Base-by-base conservation (phyloP, 2,888 invertebrate species). In the Ctenicera cuprea region DNA sequence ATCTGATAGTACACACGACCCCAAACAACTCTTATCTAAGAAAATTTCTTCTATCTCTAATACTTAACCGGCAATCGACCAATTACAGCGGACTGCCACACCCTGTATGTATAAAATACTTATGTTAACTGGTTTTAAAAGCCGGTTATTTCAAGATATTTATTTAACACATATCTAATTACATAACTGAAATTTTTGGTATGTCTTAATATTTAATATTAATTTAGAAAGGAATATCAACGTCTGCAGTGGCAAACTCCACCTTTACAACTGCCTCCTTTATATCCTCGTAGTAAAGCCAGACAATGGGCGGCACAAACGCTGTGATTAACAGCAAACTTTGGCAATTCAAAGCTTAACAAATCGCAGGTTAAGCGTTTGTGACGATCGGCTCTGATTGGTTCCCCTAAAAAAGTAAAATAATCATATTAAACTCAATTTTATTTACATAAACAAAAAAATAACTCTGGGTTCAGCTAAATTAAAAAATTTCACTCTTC, bases 311-410 rank as follows among this genome's bases (percentile, higher is more conserved):
- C 57, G 79, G 82, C 65, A 78, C 82, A 12, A 74, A 71, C 68
- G 9, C 45, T 61, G 65, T 67, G 62, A 20, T 62, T 64, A 12
- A 54, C 33, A 12, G 26, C 11, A 48, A 50, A 57, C 11, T 37
- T 69, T 37, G 52, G 12, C 20, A 67, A 9, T 11, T 66, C 43
- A 11, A 66, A 11, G 30, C 67, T 73, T 5, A 73, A 38, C 30
- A 67, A 14, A 62, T 73, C 73, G 16, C 73, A 73, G 4, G 67
- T 65, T 26, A 41, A 50, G 86, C 87, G 85, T 90, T 90, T 75
- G 89, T 90, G 81, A 73, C 88, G 37, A 12, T 61, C 61, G 11
- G 61, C 61, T 41, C 61, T 16, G 4, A 61, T 18, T 11, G 18
- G 12, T 43, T 61, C 41, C 9, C 61, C 61, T 61, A 18, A 16